Percentiles rank a stretch among this genome's conserved stretches.
These are phyloP conservation scores for Globia sparganii DNA, from an alignment of 2,888 invertebrate species.

Conservation along the genomic window DNA sequence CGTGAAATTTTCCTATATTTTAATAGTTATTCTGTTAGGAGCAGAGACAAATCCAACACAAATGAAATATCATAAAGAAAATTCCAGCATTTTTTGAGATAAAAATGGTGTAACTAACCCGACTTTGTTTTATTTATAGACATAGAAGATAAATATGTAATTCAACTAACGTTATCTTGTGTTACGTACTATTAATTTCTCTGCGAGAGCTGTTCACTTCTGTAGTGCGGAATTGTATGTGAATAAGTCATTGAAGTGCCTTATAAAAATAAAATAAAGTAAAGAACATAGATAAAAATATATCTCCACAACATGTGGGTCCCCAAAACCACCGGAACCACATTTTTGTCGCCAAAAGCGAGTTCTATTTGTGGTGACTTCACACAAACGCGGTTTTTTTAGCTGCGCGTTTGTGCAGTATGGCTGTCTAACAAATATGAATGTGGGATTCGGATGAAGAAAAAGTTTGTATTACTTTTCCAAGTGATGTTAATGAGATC, in stretches of 20 bases:
- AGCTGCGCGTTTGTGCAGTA: constrained; percentile 37
- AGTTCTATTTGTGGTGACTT: constrained; percentile 69
- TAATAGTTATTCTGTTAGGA: too few species aligned
- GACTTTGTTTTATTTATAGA: too few species aligned
- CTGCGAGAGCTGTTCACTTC: too few species aligned
- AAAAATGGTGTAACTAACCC: too few species aligned
- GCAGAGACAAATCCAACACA: too few species aligned
- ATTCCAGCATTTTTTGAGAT: too few species aligned
- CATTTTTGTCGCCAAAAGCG: constrained; percentile 70
- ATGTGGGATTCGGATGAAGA: constrained; percentile 22
- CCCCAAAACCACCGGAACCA: constrained; percentile 64
- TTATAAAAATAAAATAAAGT: background rate
- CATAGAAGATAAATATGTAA: too few species aligned
- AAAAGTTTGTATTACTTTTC: background rate
- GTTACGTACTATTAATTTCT: too few species aligned
- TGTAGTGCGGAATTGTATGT: too few species aligned
- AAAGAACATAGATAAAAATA: background rate
- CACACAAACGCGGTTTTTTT: constrained; percentile 51
- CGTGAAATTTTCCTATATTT: too few species aligned
- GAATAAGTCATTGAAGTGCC: background rate
- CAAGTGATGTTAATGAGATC: background rate
- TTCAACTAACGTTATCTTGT: background rate
- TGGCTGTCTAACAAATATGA: constrained; percentile 37
- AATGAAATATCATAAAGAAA: too few species aligned
- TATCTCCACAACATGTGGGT: background rate